These are phyloP conservation scores for Oncorhynchus tshawytscha DNA, from an alignment of 2,113 vertebrate species.

Conservation along the genomic window DNA sequence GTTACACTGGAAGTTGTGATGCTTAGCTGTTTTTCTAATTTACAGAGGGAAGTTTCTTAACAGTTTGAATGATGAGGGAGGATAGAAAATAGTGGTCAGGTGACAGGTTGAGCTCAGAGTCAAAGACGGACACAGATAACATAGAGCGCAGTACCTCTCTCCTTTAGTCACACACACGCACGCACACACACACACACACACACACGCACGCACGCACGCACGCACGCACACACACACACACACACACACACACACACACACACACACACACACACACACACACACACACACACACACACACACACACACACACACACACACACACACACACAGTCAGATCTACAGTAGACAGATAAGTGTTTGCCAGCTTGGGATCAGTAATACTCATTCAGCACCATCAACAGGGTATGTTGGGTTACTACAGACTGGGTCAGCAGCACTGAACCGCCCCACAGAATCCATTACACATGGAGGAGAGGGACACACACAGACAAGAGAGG, in stretches of 20 bases:
- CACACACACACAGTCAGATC: constrained; percentile 1
- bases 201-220: not conserved
- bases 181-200: not conserved
- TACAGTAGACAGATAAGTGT: not conserved
- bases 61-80: constrained; percentile 34
- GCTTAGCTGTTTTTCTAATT: constrained; percentile 44
- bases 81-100: constrained; percentile 19
- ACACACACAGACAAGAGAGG: not conserved
- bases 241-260: not conserved
- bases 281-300: constrained; percentile 1
- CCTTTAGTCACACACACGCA: constrained; percentile 8
- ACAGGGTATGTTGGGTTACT: not conserved
- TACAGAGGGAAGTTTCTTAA: constrained; percentile 56
- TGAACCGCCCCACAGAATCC: too few relatives aligned
- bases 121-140: too few relatives aligned
- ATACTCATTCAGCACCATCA: not conserved
- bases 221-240: not conserved
- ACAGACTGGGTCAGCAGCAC: not conserved
- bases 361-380: not conserved
- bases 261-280: constrained; percentile 16
- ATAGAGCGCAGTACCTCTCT: constrained; percentile 1
- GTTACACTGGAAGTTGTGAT: constrained; percentile 55
- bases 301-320: not conserved
- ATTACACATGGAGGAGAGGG: too few relatives aligned
- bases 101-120: too few relatives aligned